Base-by-base conservation (phyloP, 2,797 vertebrate species). In the Gambelia wislizenii region DNA sequence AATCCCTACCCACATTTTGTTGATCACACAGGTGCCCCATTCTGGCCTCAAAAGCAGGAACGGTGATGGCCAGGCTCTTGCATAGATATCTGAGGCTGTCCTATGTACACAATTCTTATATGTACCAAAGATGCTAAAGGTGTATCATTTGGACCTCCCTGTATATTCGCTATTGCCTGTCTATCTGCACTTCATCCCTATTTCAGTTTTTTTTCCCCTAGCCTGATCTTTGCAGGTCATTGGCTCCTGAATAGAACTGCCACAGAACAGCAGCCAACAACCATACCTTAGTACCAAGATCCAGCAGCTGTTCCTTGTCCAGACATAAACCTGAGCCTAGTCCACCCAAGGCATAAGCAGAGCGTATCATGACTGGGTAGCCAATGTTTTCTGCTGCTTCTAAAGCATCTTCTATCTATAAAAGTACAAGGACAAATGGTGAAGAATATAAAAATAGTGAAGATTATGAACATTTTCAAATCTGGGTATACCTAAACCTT, bases 311-410 rank as follows among this genome's bases (percentile, higher is more conserved):
- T 13, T 98, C 97, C 94, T 96, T 97, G 93, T 98, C 95, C 64
- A 95, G 94, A 94, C 99, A 99, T 84, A 99, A 95, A 49, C 98
- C 98, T 30, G 99, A 99, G 27, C 99, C 99, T 83, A 99, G 96
- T 10, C 99, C 99, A 14, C 99, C 99, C n/a, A 99, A 96, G 4
- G 98, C 98, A 33, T 99, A 99, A 64, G 98, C 98, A 25, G 98
- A 98, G 18, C 99, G 98, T 56, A 99, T 95, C 98, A 99, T 99
- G 90, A 99, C 98, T 0, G 99, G 99, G 88, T 99, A 99, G 42
- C 98, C 97, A 76, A 99, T 99, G 89, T 96, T 91, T 85, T 98
- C 98, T 52, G 98, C 99, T 14, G 99, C 98, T 90, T 97, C 96
- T 84, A 99, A 91, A 30, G 98, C 98, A 90, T 98, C 98, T 87